Evolutionary conservation across 1,140 invertebrate genomes (phyloP).

Genomic region (Hyles vespertilio): DNA sequence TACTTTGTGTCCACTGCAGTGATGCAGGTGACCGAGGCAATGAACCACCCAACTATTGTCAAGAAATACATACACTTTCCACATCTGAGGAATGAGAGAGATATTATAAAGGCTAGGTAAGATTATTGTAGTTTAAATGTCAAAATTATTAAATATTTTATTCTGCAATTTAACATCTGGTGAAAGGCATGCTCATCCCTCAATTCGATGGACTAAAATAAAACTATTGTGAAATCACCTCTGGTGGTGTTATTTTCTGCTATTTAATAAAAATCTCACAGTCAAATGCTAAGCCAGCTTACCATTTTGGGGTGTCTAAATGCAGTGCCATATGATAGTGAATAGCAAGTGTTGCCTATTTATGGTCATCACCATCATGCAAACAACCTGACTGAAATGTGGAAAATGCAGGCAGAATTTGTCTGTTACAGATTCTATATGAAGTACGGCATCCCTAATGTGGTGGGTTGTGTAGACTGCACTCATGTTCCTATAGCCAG

Average conservation of each 20-base stretch:
- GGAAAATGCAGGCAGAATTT: not conserved
- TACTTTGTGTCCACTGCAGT: conserved; percentile 62
- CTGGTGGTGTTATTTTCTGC: too few relatives aligned
- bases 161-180: too few relatives aligned
- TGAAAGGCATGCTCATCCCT: too few relatives aligned
- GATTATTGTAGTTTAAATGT: not conserved
- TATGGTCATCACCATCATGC: too few relatives aligned
- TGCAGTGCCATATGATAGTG: too few relatives aligned
- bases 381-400: not conserved
- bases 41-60: conserved; percentile 53
- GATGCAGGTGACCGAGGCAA: conserved; percentile 57
- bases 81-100: conserved; percentile 55
- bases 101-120: conserved; percentile 56
- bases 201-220: too few relatives aligned
- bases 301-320: too few relatives aligned
- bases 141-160: too few relatives aligned
- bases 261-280: too few relatives aligned
- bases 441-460: conserved; percentile 64
- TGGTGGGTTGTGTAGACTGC: conserved; percentile 57
- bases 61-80: conserved; percentile 68
- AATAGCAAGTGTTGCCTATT: too few relatives aligned
- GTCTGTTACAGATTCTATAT: conserved; percentile 48
- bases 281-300: too few relatives aligned
- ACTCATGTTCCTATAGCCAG: conserved; percentile 59
- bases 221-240: too few relatives aligned